These are phyloP conservation scores for Colistium nudipinnis DNA, from an alignment of 2,113 vertebrate species.

Conservation along the genomic window DNA sequence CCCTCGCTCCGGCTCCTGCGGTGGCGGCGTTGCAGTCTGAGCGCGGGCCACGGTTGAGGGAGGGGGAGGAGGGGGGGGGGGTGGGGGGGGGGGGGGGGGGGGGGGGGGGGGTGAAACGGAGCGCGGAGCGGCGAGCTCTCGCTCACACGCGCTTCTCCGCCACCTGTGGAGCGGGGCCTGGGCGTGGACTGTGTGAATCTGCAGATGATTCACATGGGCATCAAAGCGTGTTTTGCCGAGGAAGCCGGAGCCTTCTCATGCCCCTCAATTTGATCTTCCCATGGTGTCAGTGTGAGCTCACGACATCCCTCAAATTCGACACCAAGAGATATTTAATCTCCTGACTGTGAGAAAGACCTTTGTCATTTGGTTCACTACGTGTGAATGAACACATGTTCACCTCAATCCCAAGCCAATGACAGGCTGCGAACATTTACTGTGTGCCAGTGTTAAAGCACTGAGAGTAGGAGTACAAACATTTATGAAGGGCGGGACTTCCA, in stretches of 20 bases:
- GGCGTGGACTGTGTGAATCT: slow-evolving; percentile 77
- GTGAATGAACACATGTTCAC: slow-evolving; percentile 38
- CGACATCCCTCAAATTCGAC: slow-evolving; percentile 22
- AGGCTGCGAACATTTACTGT: slow-evolving; percentile 32
- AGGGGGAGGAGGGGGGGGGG: no score
- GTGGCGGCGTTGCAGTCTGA: slow-evolving; percentile 60
- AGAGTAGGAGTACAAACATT: slow-evolving; percentile 19
- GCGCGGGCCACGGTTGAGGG: slow-evolving; percentile 24
- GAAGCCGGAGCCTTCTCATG: slow-evolving; percentile 62
- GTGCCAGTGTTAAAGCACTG: slow-evolving; percentile 13
- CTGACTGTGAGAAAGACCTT: slow-evolving; percentile 63
- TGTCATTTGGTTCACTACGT: slow-evolving; percentile 49
- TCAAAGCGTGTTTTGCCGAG: slow-evolving; percentile 60
- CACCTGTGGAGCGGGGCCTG: slow-evolving; percentile 67
- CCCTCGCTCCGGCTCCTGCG: slow-evolving; percentile 59
- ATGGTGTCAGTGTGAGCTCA: slow-evolving; percentile 50
- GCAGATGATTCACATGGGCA: slow-evolving; percentile 69
- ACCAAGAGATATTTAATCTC: slow-evolving; percentile 41
- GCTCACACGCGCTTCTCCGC: slow-evolving; percentile 58
- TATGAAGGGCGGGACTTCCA: slow-evolving; percentile 17
- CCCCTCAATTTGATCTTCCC: slow-evolving; percentile 62
- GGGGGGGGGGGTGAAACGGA: no score
- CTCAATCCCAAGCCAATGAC: slow-evolving; percentile 47
- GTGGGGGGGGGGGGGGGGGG: no score
- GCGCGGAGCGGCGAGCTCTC: slow-evolving; percentile 27